Evolutionary conservation across 2,797 vertebrate genomes (phyloP), one percentile per base, ranked within the genome.

Genomic region (Sphenodon punctatus): DNA sequence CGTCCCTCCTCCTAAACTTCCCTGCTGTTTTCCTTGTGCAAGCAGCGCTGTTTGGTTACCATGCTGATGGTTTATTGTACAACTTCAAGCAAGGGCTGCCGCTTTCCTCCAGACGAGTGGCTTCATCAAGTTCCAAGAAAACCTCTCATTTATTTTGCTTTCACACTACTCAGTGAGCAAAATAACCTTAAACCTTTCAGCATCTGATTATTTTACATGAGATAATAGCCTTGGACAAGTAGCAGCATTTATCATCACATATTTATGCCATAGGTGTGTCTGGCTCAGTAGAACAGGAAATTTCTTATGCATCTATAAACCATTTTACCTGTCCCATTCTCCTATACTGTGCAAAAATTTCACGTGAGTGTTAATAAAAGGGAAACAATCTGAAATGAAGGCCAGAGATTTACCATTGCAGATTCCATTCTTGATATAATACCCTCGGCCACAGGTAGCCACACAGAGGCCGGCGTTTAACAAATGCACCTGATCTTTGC

Each of bases 381-480:
- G n/a, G n/a, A n/a, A n/a, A n/a, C n/a, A n/a, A n/a, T n/a, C n/a
- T n/a, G n/a, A n/a, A n/a, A n/a, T n/a, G n/a, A n/a, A n/a, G n/a
- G n/a, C n/a, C n/a, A n/a, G n/a, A n/a, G n/a, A n/a, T n/a, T 96
- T 96, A 99, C 98, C 97, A 0, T 88, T 78, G 88, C 98, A 99
- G 89, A 76, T 53, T 30, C 95, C 96, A 23, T 95, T 94, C 71
- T 80, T 93, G 34, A 85, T 78, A 88, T 97, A 98, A 94, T 95
- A 98, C 0, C 96, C 96, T 0, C 41, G 46, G 0, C 95, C 97
- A 9, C 98, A 99, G 88, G 94, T 95, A 3, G 71, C 66, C 22
- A 97, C 94, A 23, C 98, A 99, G 36, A 80, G 49, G 5, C 97
- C 97, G 0, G 88, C 95, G 84, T 94, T 95, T 14, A 98, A 95